These are phyloP conservation scores for Ypsolopha scabrella DNA, from an alignment of 2,888 invertebrate species.

Conservation along the genomic window DNA sequence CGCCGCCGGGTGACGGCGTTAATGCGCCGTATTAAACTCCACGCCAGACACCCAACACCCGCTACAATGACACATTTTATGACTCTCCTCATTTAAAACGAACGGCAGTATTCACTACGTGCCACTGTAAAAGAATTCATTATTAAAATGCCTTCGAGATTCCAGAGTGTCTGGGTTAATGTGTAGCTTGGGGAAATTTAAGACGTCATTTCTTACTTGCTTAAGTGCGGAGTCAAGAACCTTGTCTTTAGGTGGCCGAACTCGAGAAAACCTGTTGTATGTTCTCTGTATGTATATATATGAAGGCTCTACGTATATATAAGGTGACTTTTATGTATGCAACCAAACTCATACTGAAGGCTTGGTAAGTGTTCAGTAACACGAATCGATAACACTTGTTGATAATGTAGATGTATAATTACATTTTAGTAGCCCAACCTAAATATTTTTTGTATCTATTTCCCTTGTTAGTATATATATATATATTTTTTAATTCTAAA, in stretches of 20 bases:
- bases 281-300: too few relatives aligned
- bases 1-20: slow-evolving; percentile 15
- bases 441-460: too few relatives aligned
- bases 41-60: slow-evolving; percentile 8
- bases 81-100: slow-evolving; percentile 47
- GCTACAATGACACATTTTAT: slow-evolving; percentile 47
- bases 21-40: slow-evolving; percentile 13
- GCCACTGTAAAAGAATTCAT: slow-evolving; percentile 54
- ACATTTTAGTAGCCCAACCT: too few relatives aligned
- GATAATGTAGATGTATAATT: too few relatives aligned
- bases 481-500: too few relatives aligned
- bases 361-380: too few relatives aligned
- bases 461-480: too few relatives aligned
- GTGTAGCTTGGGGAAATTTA: neutral
- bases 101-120: slow-evolving; percentile 49
- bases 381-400: too few relatives aligned
- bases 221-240: slow-evolving; percentile 2
- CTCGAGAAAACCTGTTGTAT: too few relatives aligned
- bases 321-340: too few relatives aligned
- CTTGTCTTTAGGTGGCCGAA: neutral
- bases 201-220: neutral
- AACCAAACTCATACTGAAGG: too few relatives aligned
- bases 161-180: slow-evolving; percentile 39
- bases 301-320: too few relatives aligned
- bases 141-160: slow-evolving; percentile 57